phyloP scores from a whole-genome alignment of 2,888 invertebrate species.

The Drosophila suboccidentalis region DNA sequence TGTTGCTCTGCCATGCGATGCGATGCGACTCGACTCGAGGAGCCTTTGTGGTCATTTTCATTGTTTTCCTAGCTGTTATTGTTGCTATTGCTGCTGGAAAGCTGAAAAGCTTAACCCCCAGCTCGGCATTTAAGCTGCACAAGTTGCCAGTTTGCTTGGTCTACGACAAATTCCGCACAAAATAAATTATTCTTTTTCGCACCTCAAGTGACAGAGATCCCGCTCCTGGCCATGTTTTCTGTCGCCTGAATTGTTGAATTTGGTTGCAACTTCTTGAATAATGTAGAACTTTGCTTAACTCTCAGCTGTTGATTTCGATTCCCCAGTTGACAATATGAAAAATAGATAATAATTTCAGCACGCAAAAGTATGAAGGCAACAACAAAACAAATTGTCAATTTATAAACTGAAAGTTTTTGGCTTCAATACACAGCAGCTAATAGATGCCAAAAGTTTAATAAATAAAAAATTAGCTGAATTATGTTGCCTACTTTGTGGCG shows the following conservation, averaged over 20 bases:
- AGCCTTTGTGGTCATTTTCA: slow-evolving; percentile 69
- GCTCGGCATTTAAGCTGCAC: slow-evolving; percentile 74
- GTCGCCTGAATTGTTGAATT: slow-evolving; percentile 51
- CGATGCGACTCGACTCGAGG: slow-evolving; percentile 18
- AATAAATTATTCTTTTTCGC: slow-evolving; percentile 73
- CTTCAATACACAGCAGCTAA: slow-evolving; percentile 43
- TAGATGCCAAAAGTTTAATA: slow-evolving; percentile 78
- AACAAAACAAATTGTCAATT: slow-evolving; percentile 81
- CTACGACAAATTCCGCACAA: slow-evolving; percentile 59
- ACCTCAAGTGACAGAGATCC: slow-evolving; percentile 75
- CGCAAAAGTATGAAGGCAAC: slow-evolving; percentile 29
- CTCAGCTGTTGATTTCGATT: slow-evolving; percentile 45
- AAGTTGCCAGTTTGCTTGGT: slow-evolving; percentile 42
- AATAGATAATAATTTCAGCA: slow-evolving; percentile 72
- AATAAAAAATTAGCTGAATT: slow-evolving; percentile 83
- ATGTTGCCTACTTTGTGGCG: slow-evolving; percentile 67
- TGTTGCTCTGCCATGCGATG: slow-evolving; percentile 55
- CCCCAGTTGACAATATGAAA: slow-evolving; percentile 62
- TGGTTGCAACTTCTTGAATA: slow-evolving; percentile 52
- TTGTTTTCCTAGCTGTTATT: slow-evolving; percentile 58
- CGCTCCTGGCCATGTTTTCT: slow-evolving; percentile 46
- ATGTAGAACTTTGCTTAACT: slow-evolving; percentile 50
- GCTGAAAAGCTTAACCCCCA: slow-evolving; percentile 64
- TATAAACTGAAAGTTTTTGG: slow-evolving; percentile 78
- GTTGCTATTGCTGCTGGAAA: slow-evolving; percentile 25